These are phyloP conservation scores for Odontomachus brunneus DNA, from an alignment of 1,140 invertebrate genomes.

Conservation along the genomic window DNA sequence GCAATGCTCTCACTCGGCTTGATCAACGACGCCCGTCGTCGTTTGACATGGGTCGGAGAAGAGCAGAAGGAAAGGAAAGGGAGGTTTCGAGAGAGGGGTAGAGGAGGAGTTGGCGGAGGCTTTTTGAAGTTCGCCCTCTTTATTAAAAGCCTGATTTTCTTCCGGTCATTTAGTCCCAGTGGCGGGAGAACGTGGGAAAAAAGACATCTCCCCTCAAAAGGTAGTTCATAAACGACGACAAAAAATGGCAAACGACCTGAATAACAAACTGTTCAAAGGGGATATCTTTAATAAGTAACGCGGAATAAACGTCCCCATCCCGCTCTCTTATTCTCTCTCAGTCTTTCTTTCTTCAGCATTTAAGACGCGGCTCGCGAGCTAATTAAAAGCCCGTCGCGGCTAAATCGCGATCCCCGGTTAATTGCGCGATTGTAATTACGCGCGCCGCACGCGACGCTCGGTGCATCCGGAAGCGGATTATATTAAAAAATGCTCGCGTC, in stretches of 20 bases:
- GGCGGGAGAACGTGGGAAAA: neutral
- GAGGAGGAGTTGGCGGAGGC: neutral
- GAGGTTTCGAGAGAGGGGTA: too few species aligned
- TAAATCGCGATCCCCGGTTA: slow-evolving; percentile 13
- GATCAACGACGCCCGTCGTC: neutral
- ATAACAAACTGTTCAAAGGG: slow-evolving; percentile 45
- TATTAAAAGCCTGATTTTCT: slow-evolving; percentile 52
- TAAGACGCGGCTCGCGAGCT: slow-evolving; percentile 17
- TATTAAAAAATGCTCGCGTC: slow-evolving; percentile 49
- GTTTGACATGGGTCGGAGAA: slow-evolving; percentile 3
- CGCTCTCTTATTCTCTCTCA: neutral
- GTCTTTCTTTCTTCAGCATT: neutral
- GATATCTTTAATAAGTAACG: slow-evolving; percentile 44
- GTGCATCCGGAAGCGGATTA: slow-evolving; percentile 11
- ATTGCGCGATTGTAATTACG: slow-evolving; percentile 39
- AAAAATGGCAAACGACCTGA: slow-evolving; percentile 39
- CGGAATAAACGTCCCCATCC: neutral
- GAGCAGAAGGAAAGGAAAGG: too few species aligned
- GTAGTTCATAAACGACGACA: slow-evolving; percentile 38
- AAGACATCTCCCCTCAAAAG: slow-evolving; percentile 30
- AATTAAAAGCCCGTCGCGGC: slow-evolving; percentile 42
- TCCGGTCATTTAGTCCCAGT: slow-evolving; percentile 40
- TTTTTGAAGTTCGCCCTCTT: slow-evolving; percentile 27
- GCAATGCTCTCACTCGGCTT: neutral
- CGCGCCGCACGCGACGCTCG: neutral